These are phyloP conservation scores for Morpho deidamia DNA, from an alignment of 2,888 invertebrate genomes.

Conservation along the genomic window DNA sequence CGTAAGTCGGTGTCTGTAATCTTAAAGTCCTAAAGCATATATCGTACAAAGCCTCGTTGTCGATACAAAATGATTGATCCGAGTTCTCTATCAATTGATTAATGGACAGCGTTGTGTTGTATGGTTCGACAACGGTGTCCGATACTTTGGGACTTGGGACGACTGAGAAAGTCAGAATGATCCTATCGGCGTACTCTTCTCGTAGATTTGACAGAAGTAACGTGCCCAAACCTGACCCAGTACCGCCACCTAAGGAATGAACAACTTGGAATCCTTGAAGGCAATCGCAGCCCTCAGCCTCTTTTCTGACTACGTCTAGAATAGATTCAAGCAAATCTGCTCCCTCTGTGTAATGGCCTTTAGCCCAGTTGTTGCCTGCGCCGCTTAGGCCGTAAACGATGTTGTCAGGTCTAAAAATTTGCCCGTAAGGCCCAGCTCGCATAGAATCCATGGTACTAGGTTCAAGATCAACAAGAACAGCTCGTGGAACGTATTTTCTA, in stretches of 20 bases:
- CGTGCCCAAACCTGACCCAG: slow-evolving; percentile 75
- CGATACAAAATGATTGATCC: slow-evolving; percentile 83
- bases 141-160: slow-evolving; percentile 92
- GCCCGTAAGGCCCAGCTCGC: slow-evolving; percentile 90
- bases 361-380: slow-evolving; percentile 73
- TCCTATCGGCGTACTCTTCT: slow-evolving; percentile 93
- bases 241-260: slow-evolving; percentile 81
- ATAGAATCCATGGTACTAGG: slow-evolving; percentile 88
- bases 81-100: slow-evolving; percentile 90
- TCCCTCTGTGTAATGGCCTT: slow-evolving; percentile 95
- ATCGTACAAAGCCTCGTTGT: slow-evolving; percentile 84
- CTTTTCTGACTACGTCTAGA: slow-evolving; percentile 88
- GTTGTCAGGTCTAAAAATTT: slow-evolving; percentile 92
- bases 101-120: slow-evolving; percentile 91
- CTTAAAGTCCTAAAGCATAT: slow-evolving; percentile 89
- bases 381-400: slow-evolving; percentile 85
- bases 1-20: slow-evolving; percentile 86
- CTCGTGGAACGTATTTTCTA: slow-evolving; percentile 67
- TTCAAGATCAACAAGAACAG: slow-evolving; percentile 62
- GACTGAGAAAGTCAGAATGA: slow-evolving; percentile 89
- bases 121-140: slow-evolving; percentile 80
- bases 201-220: slow-evolving; percentile 90
- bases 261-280: slow-evolving; percentile 91
- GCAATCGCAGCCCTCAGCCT: slow-evolving; percentile 94
- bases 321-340: slow-evolving; percentile 90